Conservation (phyloP, 2,113 vertebrate genomes). For the Gavialis gangeticus region DNA sequence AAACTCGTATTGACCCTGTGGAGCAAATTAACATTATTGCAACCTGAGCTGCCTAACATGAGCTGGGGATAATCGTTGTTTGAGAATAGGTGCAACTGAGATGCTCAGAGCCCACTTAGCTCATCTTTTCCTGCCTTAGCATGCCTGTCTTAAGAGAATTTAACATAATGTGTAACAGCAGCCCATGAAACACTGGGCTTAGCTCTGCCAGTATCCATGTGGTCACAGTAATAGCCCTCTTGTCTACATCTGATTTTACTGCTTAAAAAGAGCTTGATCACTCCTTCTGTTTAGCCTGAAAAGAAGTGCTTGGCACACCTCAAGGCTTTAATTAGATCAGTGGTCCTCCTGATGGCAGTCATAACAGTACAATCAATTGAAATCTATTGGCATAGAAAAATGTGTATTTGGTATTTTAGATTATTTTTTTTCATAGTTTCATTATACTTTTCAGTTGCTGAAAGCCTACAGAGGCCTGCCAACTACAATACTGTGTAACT, state of each 20-base stretch:
- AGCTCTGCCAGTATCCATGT: not conserved
- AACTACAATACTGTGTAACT: not conserved
- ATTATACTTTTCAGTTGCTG: not conserved
- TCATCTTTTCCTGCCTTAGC: no score
- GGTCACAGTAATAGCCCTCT: not conserved
- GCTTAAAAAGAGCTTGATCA: not conserved
- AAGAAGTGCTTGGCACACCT: not conserved
- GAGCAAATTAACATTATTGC: no score
- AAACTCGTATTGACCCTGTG: no score
- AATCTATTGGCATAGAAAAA: not conserved
- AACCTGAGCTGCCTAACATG: no score
- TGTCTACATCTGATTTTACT: not conserved
- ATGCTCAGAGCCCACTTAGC: not conserved
- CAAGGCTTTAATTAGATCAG: not conserved
- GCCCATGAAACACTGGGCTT: not conserved
- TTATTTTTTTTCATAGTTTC: not conserved
- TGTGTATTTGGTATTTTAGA: not conserved
- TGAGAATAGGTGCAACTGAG: not conserved
- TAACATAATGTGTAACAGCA: no score
- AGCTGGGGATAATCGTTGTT: no score
- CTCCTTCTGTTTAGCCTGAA: not conserved
- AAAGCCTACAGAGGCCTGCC: not conserved
- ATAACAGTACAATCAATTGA: not conserved
- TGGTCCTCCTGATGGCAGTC: not conserved
- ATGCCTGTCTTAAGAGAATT: no score